A percentile compares a stretch with the other conserved stretches of the same genome.
phyloP scores from a whole-genome alignment of 2,797 vertebrate species.

The Sorex maritimensis region DNA sequence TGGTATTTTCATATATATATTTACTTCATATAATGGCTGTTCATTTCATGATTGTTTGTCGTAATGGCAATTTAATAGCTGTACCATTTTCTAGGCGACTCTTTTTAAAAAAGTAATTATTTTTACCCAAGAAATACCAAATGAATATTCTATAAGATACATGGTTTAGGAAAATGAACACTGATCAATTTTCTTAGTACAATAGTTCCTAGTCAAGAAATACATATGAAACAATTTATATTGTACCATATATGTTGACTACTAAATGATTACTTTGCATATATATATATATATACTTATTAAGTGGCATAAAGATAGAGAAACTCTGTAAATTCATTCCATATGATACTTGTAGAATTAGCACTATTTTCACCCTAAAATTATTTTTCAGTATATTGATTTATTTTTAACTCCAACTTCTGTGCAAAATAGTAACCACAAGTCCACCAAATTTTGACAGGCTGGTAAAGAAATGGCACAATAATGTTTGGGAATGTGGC shows the following conservation, averaged over 20 bases:
- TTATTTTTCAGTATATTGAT: not conserved
- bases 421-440: not conserved
- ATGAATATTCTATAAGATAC: conserved; percentile 3
- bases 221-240: not conserved
- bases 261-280: not conserved
- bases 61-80: conserved; percentile 6
- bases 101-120: conserved; percentile 29
- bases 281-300: not conserved
- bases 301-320: not conserved
- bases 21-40: conserved; percentile 30
- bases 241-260: not conserved
- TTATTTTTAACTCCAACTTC: conserved; percentile 41
- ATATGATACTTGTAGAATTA: not conserved
- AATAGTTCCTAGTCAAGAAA: conserved; percentile 4
- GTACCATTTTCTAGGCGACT: conserved; percentile 9
- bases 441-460: not conserved
- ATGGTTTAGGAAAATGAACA: not conserved
- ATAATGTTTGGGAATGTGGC: too few species aligned
- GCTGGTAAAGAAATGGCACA: conserved; percentile 1
- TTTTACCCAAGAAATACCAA: conserved; percentile 27
- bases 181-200: conserved; percentile 27
- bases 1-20: conserved; percentile 40
- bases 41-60: not conserved
- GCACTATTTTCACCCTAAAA: not conserved
- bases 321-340: not conserved